Conservation (phyloP, 1,140 invertebrate genomes). For the Microplitis demolitor region DNA sequence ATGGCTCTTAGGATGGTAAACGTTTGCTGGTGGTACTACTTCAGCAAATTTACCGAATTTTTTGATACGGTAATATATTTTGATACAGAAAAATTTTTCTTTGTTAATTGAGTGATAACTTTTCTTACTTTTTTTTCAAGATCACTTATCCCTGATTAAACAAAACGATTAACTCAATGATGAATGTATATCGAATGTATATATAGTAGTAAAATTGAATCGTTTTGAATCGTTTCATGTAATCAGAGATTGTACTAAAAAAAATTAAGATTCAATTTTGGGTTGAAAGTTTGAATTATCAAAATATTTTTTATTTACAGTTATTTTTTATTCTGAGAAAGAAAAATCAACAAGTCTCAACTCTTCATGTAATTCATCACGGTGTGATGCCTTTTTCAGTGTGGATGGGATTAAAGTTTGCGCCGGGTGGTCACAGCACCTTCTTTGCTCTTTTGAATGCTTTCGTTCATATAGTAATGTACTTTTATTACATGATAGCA, state of each 20-base stretch:
- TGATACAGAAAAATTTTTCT: neutral
- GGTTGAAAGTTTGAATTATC: neutral
- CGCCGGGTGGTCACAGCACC: conserved; percentile 91
- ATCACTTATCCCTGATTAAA: too few relatives aligned
- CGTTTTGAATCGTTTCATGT: too few relatives aligned
- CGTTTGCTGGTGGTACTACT: conserved; percentile 97
- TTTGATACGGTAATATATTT: conserved; percentile 80
- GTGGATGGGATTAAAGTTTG: conserved; percentile 96
- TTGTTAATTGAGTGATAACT: neutral
- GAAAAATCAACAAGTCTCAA: conserved; percentile 91
- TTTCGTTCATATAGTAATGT: conserved; percentile 94
- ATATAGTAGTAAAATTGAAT: too few relatives aligned
- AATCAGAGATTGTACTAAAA: too few relatives aligned
- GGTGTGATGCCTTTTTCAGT: conserved; percentile 94
- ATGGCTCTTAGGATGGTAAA: conserved; percentile 88
- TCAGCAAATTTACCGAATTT: conserved; percentile 97
- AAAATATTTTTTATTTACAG: conserved; percentile 52
- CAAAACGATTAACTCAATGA: too few relatives aligned
- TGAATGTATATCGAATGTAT: too few relatives aligned
- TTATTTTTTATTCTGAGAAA: conserved; percentile 90
- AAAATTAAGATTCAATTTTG: too few relatives aligned
- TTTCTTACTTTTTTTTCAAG: too few relatives aligned
- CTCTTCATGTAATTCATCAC: conserved; percentile 94
- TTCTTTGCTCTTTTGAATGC: conserved; percentile 91
- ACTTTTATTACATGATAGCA: conserved; percentile 91